These are phyloP conservation scores for Orius insidiosus DNA, from an alignment of 1,140 invertebrate species.

Conservation along the genomic window DNA sequence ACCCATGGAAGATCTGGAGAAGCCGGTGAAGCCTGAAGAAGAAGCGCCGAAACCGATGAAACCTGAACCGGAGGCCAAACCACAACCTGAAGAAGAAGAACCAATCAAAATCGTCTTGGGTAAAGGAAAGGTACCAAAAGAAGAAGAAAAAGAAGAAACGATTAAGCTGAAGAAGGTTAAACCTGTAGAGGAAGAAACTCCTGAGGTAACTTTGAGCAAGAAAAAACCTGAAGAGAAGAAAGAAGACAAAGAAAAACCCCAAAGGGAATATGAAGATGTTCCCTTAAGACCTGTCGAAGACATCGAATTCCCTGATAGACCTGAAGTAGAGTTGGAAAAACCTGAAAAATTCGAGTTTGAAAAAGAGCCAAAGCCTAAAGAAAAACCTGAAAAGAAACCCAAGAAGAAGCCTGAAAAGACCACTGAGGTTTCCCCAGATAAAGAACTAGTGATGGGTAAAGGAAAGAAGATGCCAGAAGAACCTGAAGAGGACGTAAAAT, in stretches of 20 bases:
- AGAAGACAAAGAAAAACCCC: slow-evolving; percentile 19
- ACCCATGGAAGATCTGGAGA: slow-evolving; percentile 31
- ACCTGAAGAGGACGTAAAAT: slow-evolving; percentile 26
- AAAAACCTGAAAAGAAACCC: slow-evolving; percentile 21
- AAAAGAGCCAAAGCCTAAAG: slow-evolving; percentile 10
- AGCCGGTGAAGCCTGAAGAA: slow-evolving; percentile 20
- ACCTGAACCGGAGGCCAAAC: slow-evolving; percentile 24
- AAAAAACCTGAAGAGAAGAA: slow-evolving; percentile 20
- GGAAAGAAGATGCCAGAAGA: slow-evolving; percentile 24
- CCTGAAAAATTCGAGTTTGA: background rate
- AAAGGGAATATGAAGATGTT: slow-evolving; percentile 19
- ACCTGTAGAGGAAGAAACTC: slow-evolving; percentile 18
- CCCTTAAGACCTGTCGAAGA: slow-evolving; percentile 21
- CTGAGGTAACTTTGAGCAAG: slow-evolving; percentile 23
- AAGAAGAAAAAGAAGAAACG: slow-evolving; percentile 16
- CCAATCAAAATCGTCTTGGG: slow-evolving; percentile 13
- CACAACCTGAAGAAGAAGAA: slow-evolving; percentile 13
- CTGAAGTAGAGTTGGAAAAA: background rate
- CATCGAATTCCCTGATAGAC: slow-evolving; percentile 19
- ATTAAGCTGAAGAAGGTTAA: slow-evolving; percentile 16
- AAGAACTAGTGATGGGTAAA: slow-evolving; percentile 25
- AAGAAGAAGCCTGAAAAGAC: slow-evolving; percentile 17
- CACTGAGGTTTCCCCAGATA: slow-evolving; percentile 22
- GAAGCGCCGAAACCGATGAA: slow-evolving; percentile 20
- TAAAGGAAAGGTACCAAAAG: slow-evolving; percentile 18